Evolutionary conservation across 2,888 invertebrate genomes (phyloP).

Genomic region (Syrista parreyssii): DNA sequence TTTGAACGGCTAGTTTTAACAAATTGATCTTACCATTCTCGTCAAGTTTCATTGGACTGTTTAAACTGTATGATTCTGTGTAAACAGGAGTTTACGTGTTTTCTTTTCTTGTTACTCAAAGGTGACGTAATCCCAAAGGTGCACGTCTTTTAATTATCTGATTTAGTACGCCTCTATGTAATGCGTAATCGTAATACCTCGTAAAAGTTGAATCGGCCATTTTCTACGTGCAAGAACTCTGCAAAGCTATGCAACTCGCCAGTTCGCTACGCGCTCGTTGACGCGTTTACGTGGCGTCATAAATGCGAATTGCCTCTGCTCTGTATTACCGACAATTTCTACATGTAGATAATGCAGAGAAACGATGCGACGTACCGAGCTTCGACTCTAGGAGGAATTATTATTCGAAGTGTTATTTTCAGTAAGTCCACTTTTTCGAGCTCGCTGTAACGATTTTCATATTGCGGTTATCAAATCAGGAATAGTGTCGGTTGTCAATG

Average conservation of each 20-base stretch:
- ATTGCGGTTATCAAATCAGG: not conserved
- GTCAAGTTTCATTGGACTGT: not conserved
- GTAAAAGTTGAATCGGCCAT: not conserved
- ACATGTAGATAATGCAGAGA: not conserved
- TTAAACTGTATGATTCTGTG: not conserved
- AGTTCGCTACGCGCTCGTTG: not conserved
- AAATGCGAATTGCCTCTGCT: not conserved
- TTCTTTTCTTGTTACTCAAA: not conserved
- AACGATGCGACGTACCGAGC: not conserved
- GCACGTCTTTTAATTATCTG: not conserved
- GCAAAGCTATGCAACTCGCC: not conserved
- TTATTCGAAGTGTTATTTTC: not conserved
- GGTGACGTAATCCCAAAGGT: not conserved
- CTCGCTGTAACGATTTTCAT: not conserved
- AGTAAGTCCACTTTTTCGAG: not conserved
- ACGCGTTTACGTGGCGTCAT: not conserved
- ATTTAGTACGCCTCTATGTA: not conserved
- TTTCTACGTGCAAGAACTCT: not conserved
- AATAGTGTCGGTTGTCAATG: not conserved
- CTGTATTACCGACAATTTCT: not conserved
- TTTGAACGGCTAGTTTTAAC: not conserved
- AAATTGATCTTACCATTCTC: not conserved
- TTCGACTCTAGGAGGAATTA: not conserved
- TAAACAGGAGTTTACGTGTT: not conserved
- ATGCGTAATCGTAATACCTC: not conserved